Base-by-base conservation (phyloP, 2,888 invertebrate genomes). In the Furcula furcula region DNA sequence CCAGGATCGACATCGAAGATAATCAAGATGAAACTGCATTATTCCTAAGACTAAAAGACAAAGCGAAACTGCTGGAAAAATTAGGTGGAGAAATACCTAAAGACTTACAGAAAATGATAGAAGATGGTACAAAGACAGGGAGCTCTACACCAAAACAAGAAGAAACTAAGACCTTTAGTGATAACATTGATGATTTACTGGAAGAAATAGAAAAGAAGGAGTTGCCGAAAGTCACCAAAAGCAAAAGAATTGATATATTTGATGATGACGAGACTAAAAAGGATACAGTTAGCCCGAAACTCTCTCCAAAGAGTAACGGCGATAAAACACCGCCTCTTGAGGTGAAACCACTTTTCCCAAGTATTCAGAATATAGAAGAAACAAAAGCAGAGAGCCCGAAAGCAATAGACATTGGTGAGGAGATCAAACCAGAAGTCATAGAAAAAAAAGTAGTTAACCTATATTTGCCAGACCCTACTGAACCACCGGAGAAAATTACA, bases 61-160 rank as follows among this genome's bases (percentile, higher is more conserved):
- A 90, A 70, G 90, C 90, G 0, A 84, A 81, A 48, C 48, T 90
- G 15, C 58, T 91, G 36, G 88, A 90, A 58, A 89, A 89, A 48
- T 67, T 91, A 0, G 91, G 90, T 0, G 90, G 90, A 0, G 87
- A 90, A 54, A 53, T 91, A 38, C 90, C 90, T 0, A 74, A 74
- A 12, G 90, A 90, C 11, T 50, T 90, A 4, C 80, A 86, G 49
- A 76, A 83, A 43, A 83, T 89, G 19, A 87, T 89, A 7, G 69
- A 73, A 48, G 81, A 79, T 26, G 79, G 78, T 34, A 58, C 63
- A 0, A 53, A 36, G 7, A 75, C 80, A 0, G 54, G 53, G 4
- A 67, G 56, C 0, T 49, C 55, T 0, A 75, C 83, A 0, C 76
- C 77, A 0, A 67, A 59, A 40, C 46, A 39, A 4, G 68, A 65